Evolutionary conservation across 92 coral and sea anemone species (phyloP), one percentile per base, ranked within the genome.

Genomic region (Bergia sp.): DNA sequence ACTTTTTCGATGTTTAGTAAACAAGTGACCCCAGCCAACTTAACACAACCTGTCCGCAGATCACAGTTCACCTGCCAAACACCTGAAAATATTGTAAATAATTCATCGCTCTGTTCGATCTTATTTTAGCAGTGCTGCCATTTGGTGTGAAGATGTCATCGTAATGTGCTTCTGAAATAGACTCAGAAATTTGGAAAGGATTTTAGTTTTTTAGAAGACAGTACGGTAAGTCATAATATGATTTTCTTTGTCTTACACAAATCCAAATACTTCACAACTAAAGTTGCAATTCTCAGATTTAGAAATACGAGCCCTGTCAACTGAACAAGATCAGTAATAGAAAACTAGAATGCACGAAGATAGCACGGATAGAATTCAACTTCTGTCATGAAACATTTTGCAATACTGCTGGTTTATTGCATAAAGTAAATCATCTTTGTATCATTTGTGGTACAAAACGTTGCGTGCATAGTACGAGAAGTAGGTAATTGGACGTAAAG

Each of bases 121-220:
- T 45, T 84, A 69, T 84, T 84, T 71, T 84, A 84, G 87, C 77
- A 71, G 64, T 84, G 41, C 87, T 40, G 66, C 8, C 36, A 71
- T 69, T 72, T 16, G 38, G 12, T 40, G 79, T 5, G 64, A 84
- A 29, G 66, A 84, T 84, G 79, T 39, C 67, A 84, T 71, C 43
- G 79, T 84, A 23, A 84, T 18, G 87, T 61, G 69, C 18, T 61
- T 61, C 29, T 61, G 69, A 61, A 61, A 1, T 61, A 61, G 29
- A 6, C 20, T 61, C 23, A 18, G 29, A 61, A 16, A 23, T 18
- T 61, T 0, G 69, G n/a, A 13, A 61, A 61, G 69, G 69, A 61
- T 15, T 61, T 61, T 1, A 18, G 29, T 7, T 20, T 61, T 61
- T 7, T 18, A 18, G 1, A 12, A 61, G 20, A 21, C 69, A 4